phyloP scores from a whole-genome alignment of 2,113 vertebrate species.

The Triplophysa siluroides region DNA sequence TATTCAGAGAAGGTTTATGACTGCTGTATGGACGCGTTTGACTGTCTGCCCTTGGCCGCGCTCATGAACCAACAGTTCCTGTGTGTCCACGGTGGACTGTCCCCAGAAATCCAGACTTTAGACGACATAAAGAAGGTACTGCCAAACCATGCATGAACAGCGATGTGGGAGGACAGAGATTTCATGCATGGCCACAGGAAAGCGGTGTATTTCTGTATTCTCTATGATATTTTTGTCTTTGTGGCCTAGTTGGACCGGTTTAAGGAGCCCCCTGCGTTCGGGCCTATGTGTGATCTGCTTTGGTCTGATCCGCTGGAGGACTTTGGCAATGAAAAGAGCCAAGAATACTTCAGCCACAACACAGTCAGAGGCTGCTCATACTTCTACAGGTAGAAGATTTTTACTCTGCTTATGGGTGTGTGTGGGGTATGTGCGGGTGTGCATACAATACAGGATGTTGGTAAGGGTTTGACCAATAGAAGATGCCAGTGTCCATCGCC shows the following conservation, averaged over 20 bases:
- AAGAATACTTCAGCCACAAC: conserved; percentile 84
- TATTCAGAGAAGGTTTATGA: conserved; percentile 84
- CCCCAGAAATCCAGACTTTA: conserved; percentile 82
- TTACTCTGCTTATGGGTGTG: not conserved
- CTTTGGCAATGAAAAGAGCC: conserved; percentile 82
- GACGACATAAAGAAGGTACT: conserved; percentile 82
- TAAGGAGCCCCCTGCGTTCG: conserved; percentile 81
- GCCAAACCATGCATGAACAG: conserved; percentile 4
- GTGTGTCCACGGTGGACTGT: conserved; percentile 81
- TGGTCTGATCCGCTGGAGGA: conserved; percentile 82
- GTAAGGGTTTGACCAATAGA: no score
- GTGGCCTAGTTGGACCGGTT: conserved; percentile 77
- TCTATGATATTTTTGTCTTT: conserved; percentile 30
- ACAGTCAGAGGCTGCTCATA: conserved; percentile 82
- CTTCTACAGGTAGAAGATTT: conserved; percentile 77
- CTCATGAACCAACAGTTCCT: conserved; percentile 84
- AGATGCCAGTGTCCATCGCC: no score
- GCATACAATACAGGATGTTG: no score
- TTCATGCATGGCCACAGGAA: conserved; percentile 37
- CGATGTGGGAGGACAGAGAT: conserved; percentile 27
- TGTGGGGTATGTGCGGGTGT: no score
- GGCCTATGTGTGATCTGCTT: conserved; percentile 82
- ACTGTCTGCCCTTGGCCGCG: conserved; percentile 80
- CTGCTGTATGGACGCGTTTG: conserved; percentile 81
- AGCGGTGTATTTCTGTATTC: conserved; percentile 11